Conservation (phyloP, 2,797 vertebrate genomes). For the Myotis myotis region DNA sequence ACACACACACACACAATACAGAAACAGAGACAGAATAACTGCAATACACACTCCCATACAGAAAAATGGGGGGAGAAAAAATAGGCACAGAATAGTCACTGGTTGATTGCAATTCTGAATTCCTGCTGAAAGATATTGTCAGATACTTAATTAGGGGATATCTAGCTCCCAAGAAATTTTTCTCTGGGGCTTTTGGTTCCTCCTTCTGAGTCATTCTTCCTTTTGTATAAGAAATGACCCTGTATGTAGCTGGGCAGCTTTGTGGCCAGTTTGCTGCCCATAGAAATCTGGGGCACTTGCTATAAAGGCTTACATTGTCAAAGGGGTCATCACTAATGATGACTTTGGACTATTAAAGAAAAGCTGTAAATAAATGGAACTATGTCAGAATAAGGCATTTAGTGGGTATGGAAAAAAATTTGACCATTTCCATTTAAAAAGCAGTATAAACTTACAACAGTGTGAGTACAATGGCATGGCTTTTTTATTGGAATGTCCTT, state of each 20-base stretch:
- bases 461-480: neutral
- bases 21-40: neutral
- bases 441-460: neutral
- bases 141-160: neutral
- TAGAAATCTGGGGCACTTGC: neutral
- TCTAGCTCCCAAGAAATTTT: neutral
- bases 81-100: neutral
- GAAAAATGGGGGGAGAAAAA: neutral
- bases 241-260: neutral
- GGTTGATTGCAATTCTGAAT: neutral
- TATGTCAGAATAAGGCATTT: neutral
- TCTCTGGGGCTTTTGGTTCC: neutral
- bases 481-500: conserved; percentile 28
- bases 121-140: neutral
- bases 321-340: neutral
- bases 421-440: neutral
- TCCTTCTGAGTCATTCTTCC: neutral
- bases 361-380: neutral
- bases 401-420: neutral
- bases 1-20: neutral
- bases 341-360: neutral
- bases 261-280: neutral
- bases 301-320: neutral
- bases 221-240: neutral
- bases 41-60: neutral